A percentile compares a stretch with the other conserved stretches of the same genome.
phyloP scores from a whole-genome alignment of 2,888 invertebrate genomes.

The Hartigia nigra region DNA sequence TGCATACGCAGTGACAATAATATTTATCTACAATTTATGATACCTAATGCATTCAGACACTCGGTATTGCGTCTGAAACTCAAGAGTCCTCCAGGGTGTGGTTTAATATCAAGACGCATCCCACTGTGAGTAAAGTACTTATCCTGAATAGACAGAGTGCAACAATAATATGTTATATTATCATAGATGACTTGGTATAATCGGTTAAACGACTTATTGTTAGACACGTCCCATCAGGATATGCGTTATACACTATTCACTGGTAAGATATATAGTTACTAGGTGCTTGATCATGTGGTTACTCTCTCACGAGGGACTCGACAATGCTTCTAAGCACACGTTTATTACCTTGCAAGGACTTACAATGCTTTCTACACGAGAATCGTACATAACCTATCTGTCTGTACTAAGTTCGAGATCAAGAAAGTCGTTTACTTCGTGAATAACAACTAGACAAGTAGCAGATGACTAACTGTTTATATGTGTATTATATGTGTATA shows the following conservation, averaged over 20 bases:
- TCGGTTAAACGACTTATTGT: background rate
- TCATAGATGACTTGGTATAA: background rate
- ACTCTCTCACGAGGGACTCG: background rate
- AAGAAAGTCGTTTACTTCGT: background rate
- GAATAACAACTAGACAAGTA: background rate
- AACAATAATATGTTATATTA: background rate
- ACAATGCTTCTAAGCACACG: background rate
- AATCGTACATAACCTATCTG: background rate
- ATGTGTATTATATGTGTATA: background rate
- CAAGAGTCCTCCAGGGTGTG: background rate
- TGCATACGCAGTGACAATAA: background rate
- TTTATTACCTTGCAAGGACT: background rate
- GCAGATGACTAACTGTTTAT: background rate
- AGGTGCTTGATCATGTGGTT: background rate
- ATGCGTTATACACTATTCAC: background rate
- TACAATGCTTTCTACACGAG: background rate
- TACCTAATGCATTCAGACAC: background rate
- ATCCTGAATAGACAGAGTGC: background rate
- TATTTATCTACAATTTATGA: background rate
- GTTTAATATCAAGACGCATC: background rate
- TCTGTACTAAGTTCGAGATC: background rate
- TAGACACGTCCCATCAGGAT: background rate
- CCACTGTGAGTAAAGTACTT: background rate
- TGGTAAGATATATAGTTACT: background rate
- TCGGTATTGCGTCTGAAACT: background rate